phyloP scores from a whole-genome alignment of 2,113 vertebrate genomes.

The Anarrhichthys ocellatus region DNA sequence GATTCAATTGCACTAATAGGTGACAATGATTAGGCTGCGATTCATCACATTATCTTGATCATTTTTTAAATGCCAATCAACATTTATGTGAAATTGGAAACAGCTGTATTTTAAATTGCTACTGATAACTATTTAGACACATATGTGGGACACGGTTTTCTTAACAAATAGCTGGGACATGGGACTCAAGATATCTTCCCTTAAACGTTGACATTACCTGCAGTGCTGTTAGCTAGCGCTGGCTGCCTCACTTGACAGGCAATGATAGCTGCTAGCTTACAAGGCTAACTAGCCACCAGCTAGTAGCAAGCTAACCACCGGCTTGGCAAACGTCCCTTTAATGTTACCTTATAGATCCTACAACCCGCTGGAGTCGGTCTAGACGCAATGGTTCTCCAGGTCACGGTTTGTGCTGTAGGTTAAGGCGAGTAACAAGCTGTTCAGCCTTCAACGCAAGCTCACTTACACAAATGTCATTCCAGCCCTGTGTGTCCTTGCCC shows the following conservation, averaged over 20 bases:
- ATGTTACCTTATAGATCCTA: constrained; percentile 24
- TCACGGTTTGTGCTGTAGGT: too few species aligned
- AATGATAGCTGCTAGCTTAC: constrained; percentile 25
- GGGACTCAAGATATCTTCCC: too few species aligned
- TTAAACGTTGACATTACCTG: constrained; percentile 2
- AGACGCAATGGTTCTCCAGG: not conserved
- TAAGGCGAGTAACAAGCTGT: not conserved
- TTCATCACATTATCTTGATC: not conserved
- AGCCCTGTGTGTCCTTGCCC: constrained; percentile 77
- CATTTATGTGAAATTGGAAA: not conserved
- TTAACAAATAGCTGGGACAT: not conserved
- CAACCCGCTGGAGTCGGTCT: rapidly evolving
- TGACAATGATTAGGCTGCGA: not conserved
- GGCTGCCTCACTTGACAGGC: not conserved
- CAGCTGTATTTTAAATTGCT: not conserved
- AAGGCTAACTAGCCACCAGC: constrained; percentile 38
- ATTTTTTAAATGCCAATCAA: not conserved
- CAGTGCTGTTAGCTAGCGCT: constrained; percentile 7
- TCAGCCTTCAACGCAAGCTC: not conserved
- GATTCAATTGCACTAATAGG: rapidly evolving
- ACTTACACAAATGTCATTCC: constrained; percentile 77
- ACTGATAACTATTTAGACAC: not conserved
- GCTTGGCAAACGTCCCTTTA: constrained; percentile 12
- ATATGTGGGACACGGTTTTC: too few species aligned
- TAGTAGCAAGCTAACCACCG: constrained; percentile 18